phyloP scores from a whole-genome alignment of 2,888 invertebrate genomes.

The Cacoxenus indagator region DNA sequence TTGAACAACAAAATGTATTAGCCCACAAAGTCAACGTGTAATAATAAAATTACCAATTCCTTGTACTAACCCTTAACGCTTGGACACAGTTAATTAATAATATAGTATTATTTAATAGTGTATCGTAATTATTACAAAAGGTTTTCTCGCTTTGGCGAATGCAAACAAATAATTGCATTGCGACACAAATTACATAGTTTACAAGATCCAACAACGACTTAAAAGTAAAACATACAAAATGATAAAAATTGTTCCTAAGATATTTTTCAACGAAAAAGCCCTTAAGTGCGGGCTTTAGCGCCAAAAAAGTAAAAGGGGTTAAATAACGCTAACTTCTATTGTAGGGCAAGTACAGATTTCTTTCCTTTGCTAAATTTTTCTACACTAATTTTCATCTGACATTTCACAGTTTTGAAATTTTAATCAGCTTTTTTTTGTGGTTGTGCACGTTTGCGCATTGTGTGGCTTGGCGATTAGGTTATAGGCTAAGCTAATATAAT shows the following conservation, averaged over 20 bases:
- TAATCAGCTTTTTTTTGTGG: background rate
- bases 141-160: background rate
- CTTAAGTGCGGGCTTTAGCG: background rate
- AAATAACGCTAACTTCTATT: too few relatives aligned
- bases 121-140: background rate
- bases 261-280: background rate
- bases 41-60: too few relatives aligned
- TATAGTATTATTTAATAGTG: background rate
- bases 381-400: background rate
- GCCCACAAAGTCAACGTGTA: too few relatives aligned
- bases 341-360: background rate
- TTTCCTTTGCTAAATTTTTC: background rate
- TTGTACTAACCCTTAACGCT: too few relatives aligned
- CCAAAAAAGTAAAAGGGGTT: background rate
- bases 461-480: background rate
- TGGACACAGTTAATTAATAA: background rate
- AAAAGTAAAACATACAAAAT: background rate
- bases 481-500: background rate
- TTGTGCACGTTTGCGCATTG: background rate
- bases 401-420: background rate
- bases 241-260: conserved; percentile 4
- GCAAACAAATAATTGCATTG: background rate
- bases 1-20: too few relatives aligned
- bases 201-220: background rate
- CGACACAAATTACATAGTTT: background rate